A percentile compares a stretch with the other conserved stretches of the same genome.
These are phyloP conservation scores for Elegia similella DNA, from an alignment of 2,888 invertebrate species.

Conservation along the genomic window DNA sequence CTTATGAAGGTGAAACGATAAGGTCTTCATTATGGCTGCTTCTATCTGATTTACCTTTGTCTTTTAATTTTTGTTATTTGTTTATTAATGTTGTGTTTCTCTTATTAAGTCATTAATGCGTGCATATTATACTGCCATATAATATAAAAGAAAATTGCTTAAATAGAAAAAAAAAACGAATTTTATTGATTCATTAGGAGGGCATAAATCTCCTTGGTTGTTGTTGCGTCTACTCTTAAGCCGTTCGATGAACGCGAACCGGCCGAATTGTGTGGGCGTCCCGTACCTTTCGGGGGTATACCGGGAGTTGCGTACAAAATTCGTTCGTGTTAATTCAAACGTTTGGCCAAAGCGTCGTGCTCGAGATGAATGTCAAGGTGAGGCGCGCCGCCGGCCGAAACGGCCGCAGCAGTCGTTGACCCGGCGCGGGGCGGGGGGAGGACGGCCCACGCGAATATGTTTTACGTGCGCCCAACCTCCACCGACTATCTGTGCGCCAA, in stretches of 20 bases:
- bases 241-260: slow-evolving; percentile 34
- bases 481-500: slow-evolving; percentile 62
- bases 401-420: slow-evolving; percentile 75
- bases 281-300: slow-evolving; percentile 35
- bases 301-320: slow-evolving; percentile 45
- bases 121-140: too few species aligned
- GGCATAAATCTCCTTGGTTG: slow-evolving; percentile 33
- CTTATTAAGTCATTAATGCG: too few species aligned
- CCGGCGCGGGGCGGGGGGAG: slow-evolving; percentile 54
- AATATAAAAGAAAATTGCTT: too few species aligned
- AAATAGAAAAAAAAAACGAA: too few species aligned
- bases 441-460: slow-evolving; percentile 77
- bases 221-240: slow-evolving; percentile 30
- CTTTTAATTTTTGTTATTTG: too few species aligned
- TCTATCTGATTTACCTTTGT: too few species aligned
- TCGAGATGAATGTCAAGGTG: slow-evolving; percentile 82
- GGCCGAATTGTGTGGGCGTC: slow-evolving; percentile 40
- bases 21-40: too few species aligned
- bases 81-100: too few species aligned
- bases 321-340: slow-evolving; percentile 68
- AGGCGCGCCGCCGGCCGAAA: slow-evolving; percentile 78
- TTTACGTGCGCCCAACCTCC: slow-evolving; percentile 67
- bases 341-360: slow-evolving; percentile 71
- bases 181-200: too few species aligned
- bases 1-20: too few species aligned